phyloP scores from a whole-genome alignment of 2,113 vertebrate species.

The Chlorodrepanis virens region DNA sequence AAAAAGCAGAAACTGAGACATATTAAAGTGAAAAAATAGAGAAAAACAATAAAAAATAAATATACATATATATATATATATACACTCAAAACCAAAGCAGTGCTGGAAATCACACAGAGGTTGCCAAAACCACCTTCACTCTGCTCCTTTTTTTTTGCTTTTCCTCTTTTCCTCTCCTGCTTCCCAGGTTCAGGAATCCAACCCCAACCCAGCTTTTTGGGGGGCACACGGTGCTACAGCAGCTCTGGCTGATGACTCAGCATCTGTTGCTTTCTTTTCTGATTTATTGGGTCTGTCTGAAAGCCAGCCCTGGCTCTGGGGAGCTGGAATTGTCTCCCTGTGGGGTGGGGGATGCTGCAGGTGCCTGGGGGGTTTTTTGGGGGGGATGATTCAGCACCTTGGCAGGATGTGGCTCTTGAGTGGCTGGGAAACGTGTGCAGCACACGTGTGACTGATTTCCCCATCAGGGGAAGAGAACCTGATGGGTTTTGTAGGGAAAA shows the following conservation, averaged over 20 bases:
- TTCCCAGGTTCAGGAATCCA: background rate
- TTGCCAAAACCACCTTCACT: background rate
- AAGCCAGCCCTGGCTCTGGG: background rate
- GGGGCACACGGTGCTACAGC: rapidly evolving
- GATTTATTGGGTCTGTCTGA: rapidly evolving
- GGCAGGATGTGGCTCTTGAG: background rate
- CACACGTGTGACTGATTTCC: rapidly evolving
- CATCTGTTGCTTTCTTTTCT: conserved; percentile 1
- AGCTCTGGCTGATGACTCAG: background rate
- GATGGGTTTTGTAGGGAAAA: background rate
- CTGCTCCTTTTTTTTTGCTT: background rate
- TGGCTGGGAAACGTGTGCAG: background rate
- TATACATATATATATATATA: background rate
- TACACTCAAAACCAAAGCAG: background rate
- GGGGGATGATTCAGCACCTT: background rate
- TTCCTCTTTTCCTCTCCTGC: background rate
- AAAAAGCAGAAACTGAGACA: background rate
- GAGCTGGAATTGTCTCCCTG: rapidly evolving
- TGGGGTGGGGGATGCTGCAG: background rate
- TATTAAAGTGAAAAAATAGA: background rate
- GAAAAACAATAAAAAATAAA: background rate
- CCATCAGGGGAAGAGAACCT: background rate
- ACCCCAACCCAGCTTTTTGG: background rate
- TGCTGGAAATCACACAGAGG: background rate
- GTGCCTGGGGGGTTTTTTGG: background rate